Evolutionary conservation across 23 tunicate species (phyloP).

Genomic region (Pegea sp.): DNA sequence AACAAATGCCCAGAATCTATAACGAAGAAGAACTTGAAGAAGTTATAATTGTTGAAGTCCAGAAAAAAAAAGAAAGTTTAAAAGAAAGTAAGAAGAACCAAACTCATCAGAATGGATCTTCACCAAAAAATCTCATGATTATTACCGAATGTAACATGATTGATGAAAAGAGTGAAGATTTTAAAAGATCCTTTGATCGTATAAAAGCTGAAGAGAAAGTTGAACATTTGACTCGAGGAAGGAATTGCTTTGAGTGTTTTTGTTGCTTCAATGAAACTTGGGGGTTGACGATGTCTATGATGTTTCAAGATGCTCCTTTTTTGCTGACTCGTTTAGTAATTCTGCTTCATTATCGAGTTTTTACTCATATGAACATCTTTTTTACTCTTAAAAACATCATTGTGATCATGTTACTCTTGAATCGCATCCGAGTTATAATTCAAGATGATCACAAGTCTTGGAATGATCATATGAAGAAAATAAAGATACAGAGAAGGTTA

Average conservation of each 20-base stretch:
- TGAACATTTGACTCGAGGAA: no score
- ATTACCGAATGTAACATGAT: no score
- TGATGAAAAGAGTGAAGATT: constrained; percentile 1
- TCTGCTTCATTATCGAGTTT: constrained; percentile 42
- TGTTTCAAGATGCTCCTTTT: constrained; percentile 79
- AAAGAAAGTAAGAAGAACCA: no score
- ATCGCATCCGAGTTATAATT: constrained; percentile 73
- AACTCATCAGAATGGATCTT: no score
- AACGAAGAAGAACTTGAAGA: constrained; percentile 6
- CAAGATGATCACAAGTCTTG: no score
- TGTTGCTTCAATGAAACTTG: constrained; percentile 72
- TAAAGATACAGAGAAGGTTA: no score
- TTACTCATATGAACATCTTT: constrained; percentile 75
- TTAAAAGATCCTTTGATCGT: constrained; percentile 3
- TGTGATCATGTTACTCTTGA: constrained; percentile 33
- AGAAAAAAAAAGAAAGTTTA: neutral
- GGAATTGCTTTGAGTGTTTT: constrained; percentile 30
- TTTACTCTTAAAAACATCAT: constrained; percentile 67
- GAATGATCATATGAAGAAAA: no score
- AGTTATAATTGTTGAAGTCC: neutral
- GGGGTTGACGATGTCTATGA: constrained; percentile 56
- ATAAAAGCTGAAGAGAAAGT: constrained; percentile 20
- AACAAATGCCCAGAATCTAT: constrained; percentile 16
- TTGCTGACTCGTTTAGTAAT: constrained; percentile 40
- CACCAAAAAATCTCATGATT: no score